These are phyloP conservation scores for Neosalanx taihuensis DNA, from an alignment of 2,797 vertebrate genomes.

Conservation along the genomic window DNA sequence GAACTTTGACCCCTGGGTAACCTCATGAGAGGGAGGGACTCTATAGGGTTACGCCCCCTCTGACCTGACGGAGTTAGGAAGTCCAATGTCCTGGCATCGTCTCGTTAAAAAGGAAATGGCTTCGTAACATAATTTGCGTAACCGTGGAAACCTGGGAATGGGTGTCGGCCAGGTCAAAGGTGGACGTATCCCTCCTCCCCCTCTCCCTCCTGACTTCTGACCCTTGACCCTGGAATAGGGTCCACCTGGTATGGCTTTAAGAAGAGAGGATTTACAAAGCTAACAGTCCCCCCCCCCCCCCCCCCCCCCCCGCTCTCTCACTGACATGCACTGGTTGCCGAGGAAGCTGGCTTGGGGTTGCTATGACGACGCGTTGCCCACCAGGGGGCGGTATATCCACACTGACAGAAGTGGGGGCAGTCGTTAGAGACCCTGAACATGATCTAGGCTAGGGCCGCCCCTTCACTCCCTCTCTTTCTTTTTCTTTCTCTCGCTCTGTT, in stretches of 20 bases:
- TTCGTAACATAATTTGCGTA: conserved; percentile 12
- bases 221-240: conserved; percentile 1
- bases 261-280: conserved; percentile 42
- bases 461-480: not conserved
- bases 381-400: conserved; percentile 47
- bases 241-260: conserved; percentile 48
- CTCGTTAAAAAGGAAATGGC: conserved; percentile 47
- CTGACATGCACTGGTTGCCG: not conserved
- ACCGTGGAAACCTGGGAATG: conserved; percentile 66
- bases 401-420: conserved; percentile 22
- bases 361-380: conserved; percentile 40
- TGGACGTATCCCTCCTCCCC: conserved; percentile 38
- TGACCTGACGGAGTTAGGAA: conserved; percentile 37
- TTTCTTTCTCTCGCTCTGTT: too few species aligned
- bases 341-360: conserved; percentile 2
- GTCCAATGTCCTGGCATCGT: conserved; percentile 46
- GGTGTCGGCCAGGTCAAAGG: conserved; percentile 57
- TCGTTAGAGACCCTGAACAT: not conserved
- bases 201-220: conserved; percentile 3
- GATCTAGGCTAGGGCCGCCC: not conserved
- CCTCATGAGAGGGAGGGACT: conserved; percentile 34
- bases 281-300: conserved; percentile 56
- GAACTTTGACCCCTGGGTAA: conserved; percentile 12
- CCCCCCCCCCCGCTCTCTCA: conserved; percentile 27
- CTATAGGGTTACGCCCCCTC: conserved; percentile 24